Percentiles rank a stretch among this genome's conserved stretches.
Conservation (phyloP, 2,888 invertebrate species). For the Atethmia centrago region DNA sequence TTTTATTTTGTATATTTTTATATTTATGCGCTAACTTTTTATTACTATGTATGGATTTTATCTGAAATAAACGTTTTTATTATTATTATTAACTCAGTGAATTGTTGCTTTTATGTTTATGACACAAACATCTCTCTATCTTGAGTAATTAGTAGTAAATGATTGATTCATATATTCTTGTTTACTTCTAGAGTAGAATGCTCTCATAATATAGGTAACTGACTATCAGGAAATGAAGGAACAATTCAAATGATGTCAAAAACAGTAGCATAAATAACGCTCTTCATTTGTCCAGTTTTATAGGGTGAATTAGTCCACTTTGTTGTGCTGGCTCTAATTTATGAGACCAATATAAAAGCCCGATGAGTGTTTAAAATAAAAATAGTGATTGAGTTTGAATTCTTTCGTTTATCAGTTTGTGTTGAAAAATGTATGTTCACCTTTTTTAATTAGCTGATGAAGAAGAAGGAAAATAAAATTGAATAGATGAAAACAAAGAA, state of each 20-base stretch:
- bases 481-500: not conserved
- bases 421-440: not conserved
- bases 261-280: conserved; percentile 48
- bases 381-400: conserved; percentile 10
- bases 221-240: not conserved
- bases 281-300: conserved; percentile 45
- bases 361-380: conserved; percentile 14
- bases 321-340: conserved; percentile 59
- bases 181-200: not conserved
- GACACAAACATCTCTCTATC: not conserved
- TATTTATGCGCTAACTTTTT: too few relatives aligned
- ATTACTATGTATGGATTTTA: too few relatives aligned
- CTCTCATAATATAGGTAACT: conserved; percentile 9
- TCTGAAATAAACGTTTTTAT: too few relatives aligned
- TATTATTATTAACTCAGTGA: conserved; percentile 1
- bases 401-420: not conserved
- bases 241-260: conserved; percentile 24
- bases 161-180: not conserved
- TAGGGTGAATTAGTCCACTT: conserved; percentile 52
- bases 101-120: conserved; percentile 1
- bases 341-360: conserved; percentile 29
- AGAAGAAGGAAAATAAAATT: not conserved
- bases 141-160: not conserved
- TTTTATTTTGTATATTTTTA: too few relatives aligned
- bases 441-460: not conserved